Evolutionary conservation across 2,797 vertebrate species (phyloP).

Genomic region (Schizothorax lantsangensis): DNA sequence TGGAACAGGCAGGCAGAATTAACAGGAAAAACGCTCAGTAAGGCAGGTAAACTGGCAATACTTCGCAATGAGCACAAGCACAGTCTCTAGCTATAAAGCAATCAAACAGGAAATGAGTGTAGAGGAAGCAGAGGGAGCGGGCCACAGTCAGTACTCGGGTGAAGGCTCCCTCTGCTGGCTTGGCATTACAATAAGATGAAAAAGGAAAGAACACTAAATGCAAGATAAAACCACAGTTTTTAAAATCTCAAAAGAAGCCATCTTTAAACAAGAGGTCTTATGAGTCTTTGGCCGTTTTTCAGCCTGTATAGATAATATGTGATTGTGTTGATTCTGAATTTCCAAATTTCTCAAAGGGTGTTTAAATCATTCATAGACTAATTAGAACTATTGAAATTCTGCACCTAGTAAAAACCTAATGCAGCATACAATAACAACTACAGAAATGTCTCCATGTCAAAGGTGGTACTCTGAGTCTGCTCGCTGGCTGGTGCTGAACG

Average conservation of each 20-base stretch:
- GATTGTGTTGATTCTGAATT: not conserved
- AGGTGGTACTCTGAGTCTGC: slow-evolving; percentile 81
- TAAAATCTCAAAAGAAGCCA: not conserved
- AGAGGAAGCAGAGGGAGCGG: too few species aligned
- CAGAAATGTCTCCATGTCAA: slow-evolving; percentile 17
- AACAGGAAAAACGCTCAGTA: not conserved
- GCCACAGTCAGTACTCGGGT: too few species aligned
- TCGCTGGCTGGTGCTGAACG: slow-evolving; percentile 78
- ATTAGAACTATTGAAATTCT: not conserved
- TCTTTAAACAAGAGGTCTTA: not conserved
- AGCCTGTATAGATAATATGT: not conserved
- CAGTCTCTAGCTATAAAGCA: too few species aligned
- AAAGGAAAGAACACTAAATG: too few species aligned
- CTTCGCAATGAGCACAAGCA: not conserved
- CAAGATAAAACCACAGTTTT: too few species aligned
- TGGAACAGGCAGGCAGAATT: not conserved
- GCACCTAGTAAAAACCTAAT: not conserved
- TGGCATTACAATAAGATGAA: too few species aligned
- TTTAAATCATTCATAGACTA: not conserved
- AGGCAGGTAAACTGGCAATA: not conserved
- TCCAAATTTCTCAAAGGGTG: not conserved
- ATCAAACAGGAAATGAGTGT: too few species aligned
- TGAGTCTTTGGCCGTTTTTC: not conserved
- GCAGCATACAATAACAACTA: not conserved
- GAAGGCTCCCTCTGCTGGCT: too few species aligned